Conservation (phyloP, 1,140 invertebrate species). For the Hesperophylax magnus region DNA sequence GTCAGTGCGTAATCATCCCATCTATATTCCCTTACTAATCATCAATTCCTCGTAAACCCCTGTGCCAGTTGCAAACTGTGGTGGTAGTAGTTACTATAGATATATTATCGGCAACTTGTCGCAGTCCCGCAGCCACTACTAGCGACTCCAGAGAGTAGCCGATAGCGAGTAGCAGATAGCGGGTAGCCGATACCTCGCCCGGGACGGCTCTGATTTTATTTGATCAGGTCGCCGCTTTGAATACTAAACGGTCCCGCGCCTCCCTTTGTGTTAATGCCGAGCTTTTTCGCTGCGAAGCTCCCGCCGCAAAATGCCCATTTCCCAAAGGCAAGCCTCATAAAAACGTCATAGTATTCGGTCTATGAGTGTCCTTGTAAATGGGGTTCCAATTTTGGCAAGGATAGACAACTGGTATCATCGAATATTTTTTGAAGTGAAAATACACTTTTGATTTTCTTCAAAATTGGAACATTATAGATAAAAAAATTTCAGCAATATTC, state of each 20-base stretch:
- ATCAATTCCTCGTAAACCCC: not conserved
- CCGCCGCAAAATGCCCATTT: conserved; percentile 16
- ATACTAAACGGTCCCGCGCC: conserved; percentile 15
- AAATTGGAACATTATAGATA: no score
- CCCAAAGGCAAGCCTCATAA: not conserved
- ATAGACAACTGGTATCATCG: no score
- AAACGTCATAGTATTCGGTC: not conserved
- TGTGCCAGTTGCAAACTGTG: no score
- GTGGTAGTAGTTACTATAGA: no score
- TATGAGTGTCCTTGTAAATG: no score
- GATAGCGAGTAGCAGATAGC: not conserved
- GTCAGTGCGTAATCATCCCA: not conserved
- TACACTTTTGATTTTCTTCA: no score
- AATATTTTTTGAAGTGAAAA: no score
- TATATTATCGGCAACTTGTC: no score
- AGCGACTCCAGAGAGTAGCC: not conserved
- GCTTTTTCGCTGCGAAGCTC: not conserved
- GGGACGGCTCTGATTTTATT: conserved; percentile 11
- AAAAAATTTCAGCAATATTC: no score
- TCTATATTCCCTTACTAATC: not conserved
- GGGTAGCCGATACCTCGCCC: not conserved
- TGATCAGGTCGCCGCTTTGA: conserved; percentile 15
- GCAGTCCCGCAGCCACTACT: not conserved
- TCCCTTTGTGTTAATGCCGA: conserved; percentile 7
- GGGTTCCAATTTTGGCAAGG: no score